Percentiles rank a stretch among this genome's conserved stretches.
phyloP scores from a whole-genome alignment of 1,140 invertebrate species.

The Nixonia krombeini region DNA sequence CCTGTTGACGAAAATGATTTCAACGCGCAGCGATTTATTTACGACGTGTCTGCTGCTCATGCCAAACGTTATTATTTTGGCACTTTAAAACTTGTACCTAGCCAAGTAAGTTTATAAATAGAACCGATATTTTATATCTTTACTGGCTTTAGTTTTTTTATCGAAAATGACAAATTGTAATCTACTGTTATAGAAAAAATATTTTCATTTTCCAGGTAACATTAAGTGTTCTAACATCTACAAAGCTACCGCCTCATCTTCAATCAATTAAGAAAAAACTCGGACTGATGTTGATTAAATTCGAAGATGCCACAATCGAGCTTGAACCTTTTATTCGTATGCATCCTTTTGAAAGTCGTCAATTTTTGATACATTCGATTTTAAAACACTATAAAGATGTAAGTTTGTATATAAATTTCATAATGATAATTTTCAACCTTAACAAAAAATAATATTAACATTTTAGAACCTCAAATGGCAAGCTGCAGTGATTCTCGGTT shows the following conservation, averaged over 20 bases:
- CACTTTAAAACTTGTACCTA: constrained; percentile 83
- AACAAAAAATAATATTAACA: background rate
- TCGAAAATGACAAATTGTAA: too few species aligned
- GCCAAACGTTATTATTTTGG: constrained; percentile 93
- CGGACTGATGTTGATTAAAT: constrained; percentile 91
- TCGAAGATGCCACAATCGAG: constrained; percentile 96
- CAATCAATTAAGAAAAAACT: constrained; percentile 87
- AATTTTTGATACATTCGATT: constrained; percentile 83
- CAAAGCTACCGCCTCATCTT: constrained; percentile 83
- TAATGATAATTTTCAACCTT: too few species aligned
- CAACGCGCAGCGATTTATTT: constrained; percentile 81
- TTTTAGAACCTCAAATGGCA: constrained; percentile 92
- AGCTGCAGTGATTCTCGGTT: constrained; percentile 94
- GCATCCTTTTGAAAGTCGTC: constrained; percentile 91
- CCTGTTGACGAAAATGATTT: constrained; percentile 81
- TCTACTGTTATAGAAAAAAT: too few species aligned
- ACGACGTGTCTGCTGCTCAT: constrained; percentile 85
- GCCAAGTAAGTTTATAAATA: constrained; percentile 70
- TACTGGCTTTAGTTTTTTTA: too few species aligned
- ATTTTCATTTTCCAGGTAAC: constrained; percentile 77
- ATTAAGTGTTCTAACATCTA: constrained; percentile 88
- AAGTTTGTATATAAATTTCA: too few species aligned
- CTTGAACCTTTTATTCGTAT: constrained; percentile 87
- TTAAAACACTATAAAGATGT: constrained; percentile 87
- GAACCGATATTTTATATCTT: too few species aligned